Conservation (phyloP, 2,888 invertebrate genomes). For the Meiosimyza decipiens region DNA sequence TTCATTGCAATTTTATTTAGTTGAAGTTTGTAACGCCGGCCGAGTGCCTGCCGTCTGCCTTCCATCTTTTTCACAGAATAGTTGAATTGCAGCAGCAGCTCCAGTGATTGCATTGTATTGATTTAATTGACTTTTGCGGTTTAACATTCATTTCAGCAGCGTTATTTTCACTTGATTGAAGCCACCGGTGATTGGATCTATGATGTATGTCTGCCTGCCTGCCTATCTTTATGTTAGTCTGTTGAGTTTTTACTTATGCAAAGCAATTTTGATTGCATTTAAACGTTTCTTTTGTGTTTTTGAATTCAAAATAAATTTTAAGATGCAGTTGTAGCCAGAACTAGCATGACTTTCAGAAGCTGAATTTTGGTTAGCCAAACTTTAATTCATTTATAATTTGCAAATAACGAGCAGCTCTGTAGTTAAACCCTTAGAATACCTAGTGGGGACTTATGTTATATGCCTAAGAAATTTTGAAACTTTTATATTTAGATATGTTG, state of each 20-base stretch:
- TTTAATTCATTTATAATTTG: no score
- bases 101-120: conserved; percentile 20
- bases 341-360: no score
- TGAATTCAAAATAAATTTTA: neutral
- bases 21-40: neutral
- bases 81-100: no score
- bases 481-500: no score
- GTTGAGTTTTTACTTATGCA: neutral
- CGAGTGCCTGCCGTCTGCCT: neutral
- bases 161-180: neutral
- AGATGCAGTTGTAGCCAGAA: no score
- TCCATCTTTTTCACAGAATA: neutral
- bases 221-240: neutral
- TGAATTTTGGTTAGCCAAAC: no score
- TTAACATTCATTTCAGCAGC: conserved; percentile 3
- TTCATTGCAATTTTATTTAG: neutral
- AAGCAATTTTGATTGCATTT: conserved; percentile 14
- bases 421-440: no score
- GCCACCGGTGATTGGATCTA: neutral
- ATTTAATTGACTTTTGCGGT: conserved; percentile 25
- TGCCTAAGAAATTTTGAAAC: no score
- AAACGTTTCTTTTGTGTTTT: neutral
- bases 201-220: neutral
- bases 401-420: no score
- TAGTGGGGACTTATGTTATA: no score